Evolutionary conservation across 2,888 invertebrate genomes (phyloP).

Genomic region (Phytoseiulus persimilis): DNA sequence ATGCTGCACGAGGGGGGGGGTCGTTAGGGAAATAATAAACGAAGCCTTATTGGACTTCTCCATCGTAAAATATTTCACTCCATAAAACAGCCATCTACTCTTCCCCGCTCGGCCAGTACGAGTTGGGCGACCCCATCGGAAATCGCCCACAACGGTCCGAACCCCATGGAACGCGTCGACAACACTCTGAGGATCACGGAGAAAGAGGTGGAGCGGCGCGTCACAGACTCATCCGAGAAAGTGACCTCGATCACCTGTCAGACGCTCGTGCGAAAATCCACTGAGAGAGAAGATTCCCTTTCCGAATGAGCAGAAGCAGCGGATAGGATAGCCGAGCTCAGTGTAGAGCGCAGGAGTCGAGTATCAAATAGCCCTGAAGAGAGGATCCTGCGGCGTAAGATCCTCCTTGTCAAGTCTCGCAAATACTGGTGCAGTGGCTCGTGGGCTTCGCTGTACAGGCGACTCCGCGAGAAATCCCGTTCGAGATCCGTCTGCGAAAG

Average conservation of each 20-base stretch:
- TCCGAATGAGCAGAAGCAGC: too few relatives aligned
- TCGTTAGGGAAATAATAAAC: conserved; percentile 5
- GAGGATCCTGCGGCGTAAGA: not conserved
- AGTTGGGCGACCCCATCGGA: not conserved
- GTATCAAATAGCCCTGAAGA: not conserved
- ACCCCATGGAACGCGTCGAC: not conserved
- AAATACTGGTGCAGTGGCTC: too few relatives aligned
- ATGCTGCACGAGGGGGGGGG: not conserved
- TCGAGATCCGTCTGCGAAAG: not conserved
- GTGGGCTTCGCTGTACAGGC: not conserved
- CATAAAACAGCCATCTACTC: not conserved
- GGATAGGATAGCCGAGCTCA: too few relatives aligned
- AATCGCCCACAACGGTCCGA: not conserved
- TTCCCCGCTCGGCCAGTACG: not conserved
- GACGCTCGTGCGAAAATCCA: too few relatives aligned
- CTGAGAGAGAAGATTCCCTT: too few relatives aligned
- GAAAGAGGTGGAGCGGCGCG: not conserved
- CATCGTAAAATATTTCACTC: not conserved
- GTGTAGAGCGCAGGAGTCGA: not conserved
- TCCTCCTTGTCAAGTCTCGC: not conserved
- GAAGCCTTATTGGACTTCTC: conserved; percentile 5
- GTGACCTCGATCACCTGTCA: too few relatives aligned
- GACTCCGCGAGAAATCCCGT: not conserved
- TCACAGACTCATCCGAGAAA: too few relatives aligned
- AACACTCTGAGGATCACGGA: not conserved